Conservation (phyloP, 2,797 vertebrate genomes). For the Artibeus lituratus region DNA sequence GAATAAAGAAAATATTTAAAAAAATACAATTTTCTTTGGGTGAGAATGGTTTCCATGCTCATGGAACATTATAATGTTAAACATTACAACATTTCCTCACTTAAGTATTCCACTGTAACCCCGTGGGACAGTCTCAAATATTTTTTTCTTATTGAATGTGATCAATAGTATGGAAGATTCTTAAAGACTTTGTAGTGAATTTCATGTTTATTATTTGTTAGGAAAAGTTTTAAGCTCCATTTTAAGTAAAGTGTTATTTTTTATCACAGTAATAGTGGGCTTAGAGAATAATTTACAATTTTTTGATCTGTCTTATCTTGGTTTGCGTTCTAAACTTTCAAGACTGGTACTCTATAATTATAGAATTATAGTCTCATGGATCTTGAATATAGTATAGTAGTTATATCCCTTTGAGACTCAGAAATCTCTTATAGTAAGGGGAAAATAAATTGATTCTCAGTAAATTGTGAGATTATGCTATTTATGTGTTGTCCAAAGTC, state of each 20-base stretch:
- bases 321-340: not conserved
- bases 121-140: fast-evolving
- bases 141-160: not conserved
- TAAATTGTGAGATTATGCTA: not conserved
- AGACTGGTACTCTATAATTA: not conserved
- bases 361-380: not conserved
- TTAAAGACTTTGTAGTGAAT: not conserved
- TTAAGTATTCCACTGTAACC: not conserved
- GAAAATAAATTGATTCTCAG: not conserved
- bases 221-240: not conserved
- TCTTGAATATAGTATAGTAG: not conserved
- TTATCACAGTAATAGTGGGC: not conserved
- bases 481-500: not conserved
- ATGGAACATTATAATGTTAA: not conserved
- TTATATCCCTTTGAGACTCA: not conserved
- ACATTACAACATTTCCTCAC: not conserved
- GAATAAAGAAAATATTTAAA: not conserved
- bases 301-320: not conserved
- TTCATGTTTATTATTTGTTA: not conserved
- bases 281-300: not conserved
- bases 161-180: not conserved
- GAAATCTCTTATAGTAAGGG: not conserved
- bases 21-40: not conserved
- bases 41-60: not conserved
- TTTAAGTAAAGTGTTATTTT: not conserved